Conservation (phyloP, 2,888 invertebrate genomes). For the Trissolcus brochymenae region DNA sequence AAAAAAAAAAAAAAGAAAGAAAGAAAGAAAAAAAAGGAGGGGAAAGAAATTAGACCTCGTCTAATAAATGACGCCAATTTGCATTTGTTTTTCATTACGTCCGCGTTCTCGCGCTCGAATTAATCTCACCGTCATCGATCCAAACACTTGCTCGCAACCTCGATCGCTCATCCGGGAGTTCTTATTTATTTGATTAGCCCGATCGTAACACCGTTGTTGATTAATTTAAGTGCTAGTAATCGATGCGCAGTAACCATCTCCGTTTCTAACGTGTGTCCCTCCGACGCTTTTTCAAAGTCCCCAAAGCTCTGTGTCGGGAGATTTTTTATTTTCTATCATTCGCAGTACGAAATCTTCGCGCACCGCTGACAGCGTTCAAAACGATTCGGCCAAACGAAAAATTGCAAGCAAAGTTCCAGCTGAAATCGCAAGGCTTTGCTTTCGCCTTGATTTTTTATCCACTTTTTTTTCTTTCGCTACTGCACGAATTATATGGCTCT, state of each 20-base stretch:
- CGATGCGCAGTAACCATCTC: background rate
- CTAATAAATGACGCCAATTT: conserved; percentile 33
- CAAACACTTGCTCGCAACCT: conserved; percentile 2
- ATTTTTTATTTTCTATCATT: background rate
- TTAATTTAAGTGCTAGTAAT: conserved; percentile 6
- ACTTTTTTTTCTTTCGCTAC: conserved; percentile 4
- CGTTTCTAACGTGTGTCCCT: no score
- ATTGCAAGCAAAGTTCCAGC: conserved; percentile 36
- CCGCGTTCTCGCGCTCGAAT: background rate
- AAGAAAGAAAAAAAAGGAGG: background rate
- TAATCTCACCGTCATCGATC: conserved; percentile 11
- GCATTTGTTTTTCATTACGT: conserved; percentile 25
- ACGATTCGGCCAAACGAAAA: conserved; percentile 35
- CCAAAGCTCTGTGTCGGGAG: background rate
- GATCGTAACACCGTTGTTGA: conserved; percentile 3
- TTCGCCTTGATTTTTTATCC: conserved; percentile 8
- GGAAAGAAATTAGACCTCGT: conserved; percentile 3
- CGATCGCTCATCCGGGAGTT: conserved; percentile 6
- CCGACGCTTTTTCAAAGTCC: background rate
- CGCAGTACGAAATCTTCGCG: conserved; percentile 10
- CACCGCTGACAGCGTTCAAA: conserved; percentile 14
- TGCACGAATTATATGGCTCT: conserved; percentile 21
- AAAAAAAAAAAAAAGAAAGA: conserved; percentile 6
- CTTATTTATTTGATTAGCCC: conserved; percentile 19
- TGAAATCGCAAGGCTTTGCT: conserved; percentile 26